A percentile compares a stretch with the other conserved stretches of the same genome.
Evolutionary conservation across 2,797 vertebrate species (phyloP).

Genomic region (Characodon lateralis): DNA sequence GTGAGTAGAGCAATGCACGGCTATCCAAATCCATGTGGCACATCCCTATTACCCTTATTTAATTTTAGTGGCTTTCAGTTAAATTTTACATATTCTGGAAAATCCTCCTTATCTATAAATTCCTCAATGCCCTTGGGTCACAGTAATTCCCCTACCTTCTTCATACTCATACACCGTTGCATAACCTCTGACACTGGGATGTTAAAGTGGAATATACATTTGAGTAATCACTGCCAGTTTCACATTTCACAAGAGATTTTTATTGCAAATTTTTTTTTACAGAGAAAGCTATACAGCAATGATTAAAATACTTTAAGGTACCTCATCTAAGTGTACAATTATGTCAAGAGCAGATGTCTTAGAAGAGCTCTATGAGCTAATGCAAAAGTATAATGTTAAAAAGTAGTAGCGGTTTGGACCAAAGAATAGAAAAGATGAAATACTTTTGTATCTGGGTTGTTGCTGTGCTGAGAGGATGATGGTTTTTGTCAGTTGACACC

Average conservation of each 20-base stretch:
- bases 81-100: neutral
- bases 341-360: neutral
- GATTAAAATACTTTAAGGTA: neutral
- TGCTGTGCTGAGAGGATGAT: conserved; percentile 35
- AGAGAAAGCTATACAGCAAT: neutral
- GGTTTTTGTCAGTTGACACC: conserved; percentile 61
- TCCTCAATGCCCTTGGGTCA: neutral
- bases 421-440: conserved; percentile 6
- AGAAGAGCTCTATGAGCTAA: neutral
- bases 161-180: neutral
- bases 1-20: neutral
- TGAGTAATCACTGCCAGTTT: neutral
- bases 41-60: neutral
- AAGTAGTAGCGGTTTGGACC: conserved; percentile 16
- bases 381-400: neutral
- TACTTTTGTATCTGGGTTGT: conserved; percentile 28
- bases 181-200: neutral
- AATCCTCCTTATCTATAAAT: neutral
- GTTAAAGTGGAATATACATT: neutral
- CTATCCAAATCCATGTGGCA: neutral
- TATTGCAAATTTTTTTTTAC: neutral
- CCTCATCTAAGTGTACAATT: neutral
- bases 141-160: neutral
- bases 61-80: neutral
- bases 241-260: neutral